Conservation (phyloP, 2,888 invertebrate genomes). For the Clivina fossor region DNA sequence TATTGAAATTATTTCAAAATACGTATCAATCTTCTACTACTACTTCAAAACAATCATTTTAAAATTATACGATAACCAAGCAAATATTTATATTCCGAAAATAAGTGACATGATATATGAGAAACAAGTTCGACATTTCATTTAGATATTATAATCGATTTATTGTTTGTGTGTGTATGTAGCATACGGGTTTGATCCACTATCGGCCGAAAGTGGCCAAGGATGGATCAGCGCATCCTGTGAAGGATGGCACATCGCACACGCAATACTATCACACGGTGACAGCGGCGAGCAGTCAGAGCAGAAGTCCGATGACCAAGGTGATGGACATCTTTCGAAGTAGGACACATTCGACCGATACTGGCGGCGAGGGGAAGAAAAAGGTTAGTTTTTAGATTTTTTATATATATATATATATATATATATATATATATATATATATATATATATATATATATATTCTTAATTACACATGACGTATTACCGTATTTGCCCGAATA, state of each 20-base stretch:
- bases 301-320: conserved; percentile 80
- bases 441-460: too few species aligned
- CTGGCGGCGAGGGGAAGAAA: conserved; percentile 70
- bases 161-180: conserved; percentile 44
- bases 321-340: conserved; percentile 89
- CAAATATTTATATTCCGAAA: too few species aligned
- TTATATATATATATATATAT: not conserved
- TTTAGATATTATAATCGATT: too few species aligned
- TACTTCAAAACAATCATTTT: too few species aligned
- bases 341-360: conserved; percentile 70
- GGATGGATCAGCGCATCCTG: conserved; percentile 72
- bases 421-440: not conserved
- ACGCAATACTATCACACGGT: conserved; percentile 73
- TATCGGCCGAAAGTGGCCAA: conserved; percentile 54
- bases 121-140: too few species aligned
- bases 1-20: too few species aligned
- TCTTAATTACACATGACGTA: too few species aligned
- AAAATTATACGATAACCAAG: too few species aligned
- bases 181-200: conserved; percentile 55
- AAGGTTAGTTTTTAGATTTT: conserved; percentile 61
- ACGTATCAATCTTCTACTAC: too few species aligned
- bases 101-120: too few species aligned
- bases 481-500: too few species aligned
- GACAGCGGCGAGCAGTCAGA: conserved; percentile 61
- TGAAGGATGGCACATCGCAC: conserved; percentile 52